phyloP scores from a whole-genome alignment of 2,888 invertebrate species.

The Ichneumoninae sp. region DNA sequence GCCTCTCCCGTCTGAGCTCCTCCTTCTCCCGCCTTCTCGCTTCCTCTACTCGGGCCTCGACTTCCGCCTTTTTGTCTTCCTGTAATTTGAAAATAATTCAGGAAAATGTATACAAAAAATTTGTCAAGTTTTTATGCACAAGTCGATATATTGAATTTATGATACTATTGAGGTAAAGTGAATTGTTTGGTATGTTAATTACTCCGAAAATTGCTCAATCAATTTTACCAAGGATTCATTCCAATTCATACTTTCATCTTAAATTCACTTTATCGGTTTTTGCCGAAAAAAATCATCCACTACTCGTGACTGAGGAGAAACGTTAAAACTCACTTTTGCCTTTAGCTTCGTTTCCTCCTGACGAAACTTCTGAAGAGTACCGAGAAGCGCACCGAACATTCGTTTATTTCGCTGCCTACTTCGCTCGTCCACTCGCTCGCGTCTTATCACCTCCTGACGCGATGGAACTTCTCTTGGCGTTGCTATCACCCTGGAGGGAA shows the following conservation, averaged over 20 bases:
- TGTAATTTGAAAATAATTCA: constrained; percentile 74
- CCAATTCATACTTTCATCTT: not conserved
- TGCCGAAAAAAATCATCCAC: not conserved
- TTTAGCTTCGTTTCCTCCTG: constrained; percentile 96
- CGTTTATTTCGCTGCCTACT: constrained; percentile 94
- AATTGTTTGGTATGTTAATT: not conserved
- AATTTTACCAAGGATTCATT: not conserved
- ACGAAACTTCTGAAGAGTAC: constrained; percentile 97
- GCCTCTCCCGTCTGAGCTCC: constrained; percentile 92
- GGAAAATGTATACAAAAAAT: not conserved
- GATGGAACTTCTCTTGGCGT: constrained; percentile 93
- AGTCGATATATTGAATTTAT: not conserved
- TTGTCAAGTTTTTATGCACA: not conserved
- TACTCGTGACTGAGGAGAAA: not conserved
- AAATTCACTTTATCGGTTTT: not conserved
- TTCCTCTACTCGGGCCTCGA: constrained; percentile 97
- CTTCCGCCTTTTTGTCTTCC: constrained; percentile 93
- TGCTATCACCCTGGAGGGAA: constrained; percentile 92
- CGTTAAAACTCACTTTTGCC: constrained; percentile 87
- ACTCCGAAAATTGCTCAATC: not conserved
- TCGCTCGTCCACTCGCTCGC: constrained; percentile 94
- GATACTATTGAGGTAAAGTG: not conserved
- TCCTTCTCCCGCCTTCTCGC: constrained; percentile 95
- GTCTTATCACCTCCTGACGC: constrained; percentile 90
- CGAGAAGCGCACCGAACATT: constrained; percentile 98